Base-by-base conservation (phyloP, 1,140 invertebrate species). In the Leptinotarsa texana region DNA sequence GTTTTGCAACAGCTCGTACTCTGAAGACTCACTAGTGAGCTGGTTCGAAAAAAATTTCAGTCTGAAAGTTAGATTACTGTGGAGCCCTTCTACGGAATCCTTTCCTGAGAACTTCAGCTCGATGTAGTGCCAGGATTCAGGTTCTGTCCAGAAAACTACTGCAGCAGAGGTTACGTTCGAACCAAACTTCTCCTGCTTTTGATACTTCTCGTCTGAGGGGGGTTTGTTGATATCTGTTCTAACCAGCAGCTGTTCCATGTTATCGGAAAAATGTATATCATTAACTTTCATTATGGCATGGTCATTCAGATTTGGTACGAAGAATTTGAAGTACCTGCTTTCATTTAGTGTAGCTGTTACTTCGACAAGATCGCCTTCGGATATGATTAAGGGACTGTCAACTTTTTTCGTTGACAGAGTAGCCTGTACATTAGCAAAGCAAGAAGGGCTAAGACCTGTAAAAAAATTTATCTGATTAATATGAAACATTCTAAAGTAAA, bases 61-160 rank as follows among this genome's bases (percentile, higher is more conserved):
- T 49, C 18, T 63, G 57, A 77, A 78, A 65, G 67, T 77, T 63
- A 75, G 70, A 27, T 62, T 75, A 69, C 15, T 76, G 27, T 22
- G 33, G 4, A 17, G 1, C 13, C 15, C 15, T 67, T 62, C 27
- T 74, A n/a, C 42, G 66, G 73, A 15, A 42, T 70, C 70, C 17
- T 69, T 73, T 65, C 51, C 11, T 49, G 21, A 18, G 65, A 85
- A 86, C 66, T 76, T 76, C 15, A 91, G 76, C 24, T 85, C 80
- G 3, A 89, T 84, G 78, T 90, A 92, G 80, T 93, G 91, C 85
- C 89, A 90, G 4, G 66, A 69, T 48, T 79, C 74, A 17, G 87
- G 78, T 62, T 84, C 86, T 0, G 90, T 88, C 21, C 84, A 85
- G 76, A 93, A 92, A 0, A 81, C 75, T 13, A 90, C 74, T 3